Percentiles rank a stretch among this genome's conserved stretches.
These are phyloP conservation scores for Danio rerio DNA, from an alignment of 2,113 vertebrate species.

Conservation along the genomic window DNA sequence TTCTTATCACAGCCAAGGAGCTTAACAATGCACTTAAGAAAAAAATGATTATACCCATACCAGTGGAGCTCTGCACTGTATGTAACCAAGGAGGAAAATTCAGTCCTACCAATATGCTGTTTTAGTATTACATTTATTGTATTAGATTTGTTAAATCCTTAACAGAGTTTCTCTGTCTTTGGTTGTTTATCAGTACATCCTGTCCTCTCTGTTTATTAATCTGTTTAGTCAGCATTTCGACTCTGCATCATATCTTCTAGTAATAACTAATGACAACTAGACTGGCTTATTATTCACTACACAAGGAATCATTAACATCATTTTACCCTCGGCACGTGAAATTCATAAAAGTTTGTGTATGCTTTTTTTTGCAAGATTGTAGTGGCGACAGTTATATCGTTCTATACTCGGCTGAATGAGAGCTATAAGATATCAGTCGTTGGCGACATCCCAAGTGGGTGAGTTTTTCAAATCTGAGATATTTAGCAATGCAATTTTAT, in stretches of 20 bases:
- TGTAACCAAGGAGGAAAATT: neutral
- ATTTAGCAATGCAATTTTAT: neutral
- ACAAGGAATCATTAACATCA: slow-evolving; percentile 9
- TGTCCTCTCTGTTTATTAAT: slow-evolving; percentile 19
- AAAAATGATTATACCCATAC: slow-evolving; percentile 85
- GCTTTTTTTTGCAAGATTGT: slow-evolving; percentile 80
- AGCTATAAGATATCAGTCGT: slow-evolving; percentile 84
- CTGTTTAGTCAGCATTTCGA: slow-evolving; percentile 21
- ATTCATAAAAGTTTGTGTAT: slow-evolving; percentile 30
- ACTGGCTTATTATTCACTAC: slow-evolving; percentile 34
- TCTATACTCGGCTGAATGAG: slow-evolving; percentile 69
- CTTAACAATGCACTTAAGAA: slow-evolving; percentile 80
- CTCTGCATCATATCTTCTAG: neutral
- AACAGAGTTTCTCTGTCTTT: neutral
- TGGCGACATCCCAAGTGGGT: slow-evolving; percentile 91
- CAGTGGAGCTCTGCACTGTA: slow-evolving; percentile 92
- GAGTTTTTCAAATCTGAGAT: slow-evolving; percentile 59
- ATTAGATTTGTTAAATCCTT: too few relatives aligned
- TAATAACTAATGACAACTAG: neutral
- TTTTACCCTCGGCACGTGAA: slow-evolving; percentile 14
- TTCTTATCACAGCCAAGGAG: slow-evolving; percentile 84
- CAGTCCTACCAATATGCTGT: too few relatives aligned
- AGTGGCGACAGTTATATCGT: slow-evolving; percentile 85
- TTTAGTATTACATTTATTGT: too few relatives aligned
- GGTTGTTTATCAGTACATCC: neutral